Evolutionary conservation across 2,113 vertebrate species (phyloP), one percentile per base, ranked within the genome.

Genomic region (Thalassoma bifasciatum): DNA sequence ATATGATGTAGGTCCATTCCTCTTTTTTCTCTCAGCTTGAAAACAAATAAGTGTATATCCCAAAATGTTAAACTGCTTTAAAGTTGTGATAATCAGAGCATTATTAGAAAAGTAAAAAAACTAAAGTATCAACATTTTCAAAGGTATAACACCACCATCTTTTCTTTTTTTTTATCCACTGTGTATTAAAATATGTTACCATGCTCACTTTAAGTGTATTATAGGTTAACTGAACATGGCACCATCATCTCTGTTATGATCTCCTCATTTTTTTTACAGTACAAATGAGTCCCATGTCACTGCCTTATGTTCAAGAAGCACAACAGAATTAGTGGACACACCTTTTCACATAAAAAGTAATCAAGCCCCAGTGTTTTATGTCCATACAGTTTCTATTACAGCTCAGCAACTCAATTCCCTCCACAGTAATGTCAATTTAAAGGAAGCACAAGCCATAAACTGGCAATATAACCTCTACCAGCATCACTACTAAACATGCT

Each of bases 371-470:
- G 36, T 51, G 50, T 46, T 14, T 46, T 40, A 13, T 40, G 9
- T 10, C 38, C 30, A 30, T 30, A 30, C 9, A 34, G 54, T 68
- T 38, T 76, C 54, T 44, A 53, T 50, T 65, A 34, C 44, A 54
- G 63, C 22, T 12, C 21, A 70, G 53, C 10, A 10, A 53, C 57
- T 51, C 61, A 50, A 19, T 67, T 82, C 64, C n/a, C 54, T 77
- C 66, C 9, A 59, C 61, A 65, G 30, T 51, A 59, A 14, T 54
- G 72, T 85, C 70, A 70, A 58, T 81, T 81, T 42, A 67, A 75
- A 66, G 75, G 84, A 89, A 90, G 82, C 84, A 85, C 74, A 62
- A 82, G 62, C 72, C 82, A 82, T 80, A 72, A 81, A 34, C 72
- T 74, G 79, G 74, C 72, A 79, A 77, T 67, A 54, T 64, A 81